Evolutionary conservation across 2,888 invertebrate species (phyloP), one percentile per base, ranked within the genome.

Genomic region (Parapristionchus giblindavisi): DNA sequence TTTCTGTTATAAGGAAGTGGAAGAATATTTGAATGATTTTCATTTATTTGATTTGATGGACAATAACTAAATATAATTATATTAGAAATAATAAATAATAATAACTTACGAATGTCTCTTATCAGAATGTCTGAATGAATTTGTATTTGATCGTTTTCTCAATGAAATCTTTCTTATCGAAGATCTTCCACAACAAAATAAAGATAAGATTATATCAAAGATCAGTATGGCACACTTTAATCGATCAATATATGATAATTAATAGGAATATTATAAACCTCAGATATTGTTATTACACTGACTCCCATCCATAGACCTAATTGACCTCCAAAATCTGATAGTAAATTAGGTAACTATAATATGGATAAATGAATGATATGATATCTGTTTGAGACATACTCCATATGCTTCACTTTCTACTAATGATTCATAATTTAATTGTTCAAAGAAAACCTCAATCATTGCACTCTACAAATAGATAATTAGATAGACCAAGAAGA

Each of bases 311-410:
- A 85, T 24, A 85, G 76, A n/a, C 81, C 84, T 21, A 85, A 78
- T 70, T 84, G 85, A 40, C 85, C 85, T n/a, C 85, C 85, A 75
- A 85, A 85, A 77, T 85, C 85, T n/a, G 84, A 84, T 11, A 85
- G 77, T 43, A 85, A 77, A 76, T 85, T 85, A 8, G 85, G 78
- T 76, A 82, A 76, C 77, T 82, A 63, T n/a, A 75, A 82, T 60
- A 34, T 32, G 66, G n/a, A 56, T 8, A 24, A 6, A 71, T n/a
- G 6, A 14, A 11, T 24, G 43, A 14, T 29, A 17, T 3, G 27
- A 8, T 17, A 27, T 4, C 21, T 27, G 1, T n/a, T n/a, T n/a
- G n/a, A n/a, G n/a, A 27, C 74, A 4, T 56, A 84, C 84, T 36
- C 83, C 86, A 75, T 86, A 86, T 11, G 86, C 86, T 77, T 85